A percentile compares a stretch with the other conserved stretches of the same genome.
Evolutionary conservation across 2,797 vertebrate species (phyloP).

Genomic region (Halcyon badia): DNA sequence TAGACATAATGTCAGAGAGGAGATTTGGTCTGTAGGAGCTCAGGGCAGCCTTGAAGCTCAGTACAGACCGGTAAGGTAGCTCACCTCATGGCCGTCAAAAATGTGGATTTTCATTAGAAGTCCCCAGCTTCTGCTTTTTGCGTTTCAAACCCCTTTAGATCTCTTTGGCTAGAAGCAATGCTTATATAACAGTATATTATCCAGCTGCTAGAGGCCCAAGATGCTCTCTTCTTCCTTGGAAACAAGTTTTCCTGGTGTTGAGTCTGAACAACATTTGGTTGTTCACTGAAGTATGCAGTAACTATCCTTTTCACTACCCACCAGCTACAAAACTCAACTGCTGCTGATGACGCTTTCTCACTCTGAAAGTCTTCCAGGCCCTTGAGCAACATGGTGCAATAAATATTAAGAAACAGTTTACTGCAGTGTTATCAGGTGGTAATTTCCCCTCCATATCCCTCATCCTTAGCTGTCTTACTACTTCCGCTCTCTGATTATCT

Average conservation of each 20-base stretch:
- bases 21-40: background rate
- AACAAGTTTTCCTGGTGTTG: background rate
- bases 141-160: background rate
- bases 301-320: background rate
- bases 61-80: background rate
- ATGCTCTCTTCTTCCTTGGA: background rate
- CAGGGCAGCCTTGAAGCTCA: background rate
- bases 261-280: background rate
- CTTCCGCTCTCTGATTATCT: constrained; percentile 15
- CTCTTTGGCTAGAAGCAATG: background rate
- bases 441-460: background rate
- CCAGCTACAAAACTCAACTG: background rate
- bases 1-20: background rate
- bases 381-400: background rate
- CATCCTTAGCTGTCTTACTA: background rate
- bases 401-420: background rate
- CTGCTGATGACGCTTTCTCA: background rate
- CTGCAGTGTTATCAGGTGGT: constrained; percentile 44
- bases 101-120: background rate
- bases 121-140: background rate
- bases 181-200: background rate
- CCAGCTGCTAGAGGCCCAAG: background rate
- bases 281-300: background rate
- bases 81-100: background rate
- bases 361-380: background rate